Percentiles rank a stretch among this genome's conserved stretches.
phyloP scores from a whole-genome alignment of 2,797 vertebrate genomes.

The Neoniphon sammara region DNA sequence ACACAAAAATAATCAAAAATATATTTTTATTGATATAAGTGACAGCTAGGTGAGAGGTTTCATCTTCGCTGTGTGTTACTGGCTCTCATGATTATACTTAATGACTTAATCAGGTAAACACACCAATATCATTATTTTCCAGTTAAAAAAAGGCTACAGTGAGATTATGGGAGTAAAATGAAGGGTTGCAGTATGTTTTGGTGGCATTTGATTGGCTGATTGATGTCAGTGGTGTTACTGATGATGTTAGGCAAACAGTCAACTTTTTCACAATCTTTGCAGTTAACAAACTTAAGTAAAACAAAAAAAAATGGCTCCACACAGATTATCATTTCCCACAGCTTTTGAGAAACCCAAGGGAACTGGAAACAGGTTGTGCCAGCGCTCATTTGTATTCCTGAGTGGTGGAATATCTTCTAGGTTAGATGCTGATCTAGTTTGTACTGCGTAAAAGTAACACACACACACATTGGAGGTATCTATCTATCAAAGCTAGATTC shows the following conservation, averaged over 20 bases:
- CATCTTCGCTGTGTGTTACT: conserved; percentile 14
- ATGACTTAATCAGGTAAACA: neutral
- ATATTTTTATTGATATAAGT: conserved; percentile 34
- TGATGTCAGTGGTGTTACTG: conserved; percentile 17
- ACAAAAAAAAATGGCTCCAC: no score
- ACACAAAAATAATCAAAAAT: conserved; percentile 20
- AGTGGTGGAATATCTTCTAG: conserved; percentile 46
- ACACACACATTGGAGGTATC: conserved; percentile 48
- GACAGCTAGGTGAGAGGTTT: conserved; percentile 27
- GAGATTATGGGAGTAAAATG: conserved; percentile 1
- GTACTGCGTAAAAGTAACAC: conserved; percentile 1
- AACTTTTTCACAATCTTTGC: conserved; percentile 22
- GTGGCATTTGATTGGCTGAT: conserved; percentile 13
- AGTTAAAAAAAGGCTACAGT: neutral
- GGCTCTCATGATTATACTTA: conserved; percentile 25
- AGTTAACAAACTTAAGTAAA: conserved; percentile 4
- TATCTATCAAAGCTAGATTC: conserved; percentile 28
- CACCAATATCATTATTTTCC: neutral
- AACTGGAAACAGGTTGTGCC: conserved; percentile 17
- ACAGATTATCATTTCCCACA: neutral
- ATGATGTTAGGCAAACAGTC: conserved; percentile 14
- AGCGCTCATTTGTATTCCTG: conserved; percentile 65
- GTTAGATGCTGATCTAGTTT: conserved; percentile 3
- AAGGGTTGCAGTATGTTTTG: conserved; percentile 2
- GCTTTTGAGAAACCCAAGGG: neutral